These are phyloP conservation scores for Myotis lucifugus DNA, from an alignment of 2,113 vertebrate genomes.

Conservation along the genomic window DNA sequence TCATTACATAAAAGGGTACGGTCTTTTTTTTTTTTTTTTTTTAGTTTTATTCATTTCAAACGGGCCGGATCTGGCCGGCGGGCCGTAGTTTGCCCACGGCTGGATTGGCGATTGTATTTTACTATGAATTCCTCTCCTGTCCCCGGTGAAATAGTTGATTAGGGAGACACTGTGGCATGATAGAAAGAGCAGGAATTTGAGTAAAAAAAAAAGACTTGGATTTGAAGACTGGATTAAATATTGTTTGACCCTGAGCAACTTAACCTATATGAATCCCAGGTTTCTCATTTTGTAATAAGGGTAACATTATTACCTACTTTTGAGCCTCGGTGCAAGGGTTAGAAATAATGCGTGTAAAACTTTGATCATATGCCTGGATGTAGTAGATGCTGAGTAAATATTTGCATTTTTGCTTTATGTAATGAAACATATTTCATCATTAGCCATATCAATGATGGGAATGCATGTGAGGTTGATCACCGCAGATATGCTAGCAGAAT, in stretches of 20 bases:
- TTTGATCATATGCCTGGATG: not conserved
- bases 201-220: not conserved
- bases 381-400: constrained; percentile 49
- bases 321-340: not conserved
- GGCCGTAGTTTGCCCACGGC: no score
- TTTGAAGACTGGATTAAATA: constrained; percentile 20
- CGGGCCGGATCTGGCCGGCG: no score
- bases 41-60: no score
- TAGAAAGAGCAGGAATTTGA: not conserved
- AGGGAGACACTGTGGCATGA: not conserved
- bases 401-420: constrained; percentile 15
- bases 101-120: not conserved
- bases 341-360: not conserved
- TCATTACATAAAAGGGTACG: no score
- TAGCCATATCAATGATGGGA: not conserved
- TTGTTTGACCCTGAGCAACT: not conserved
- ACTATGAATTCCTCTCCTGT: not conserved
- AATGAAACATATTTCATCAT: not conserved
- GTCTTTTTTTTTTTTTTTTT: no score
- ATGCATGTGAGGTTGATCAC: not conserved
- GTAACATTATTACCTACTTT: not conserved
- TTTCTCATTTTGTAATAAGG: not conserved
- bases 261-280: not conserved
- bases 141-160: not conserved
- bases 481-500: not conserved